phyloP scores from a whole-genome alignment of 1,140 invertebrate genomes.

The Grapholita molesta region DNA sequence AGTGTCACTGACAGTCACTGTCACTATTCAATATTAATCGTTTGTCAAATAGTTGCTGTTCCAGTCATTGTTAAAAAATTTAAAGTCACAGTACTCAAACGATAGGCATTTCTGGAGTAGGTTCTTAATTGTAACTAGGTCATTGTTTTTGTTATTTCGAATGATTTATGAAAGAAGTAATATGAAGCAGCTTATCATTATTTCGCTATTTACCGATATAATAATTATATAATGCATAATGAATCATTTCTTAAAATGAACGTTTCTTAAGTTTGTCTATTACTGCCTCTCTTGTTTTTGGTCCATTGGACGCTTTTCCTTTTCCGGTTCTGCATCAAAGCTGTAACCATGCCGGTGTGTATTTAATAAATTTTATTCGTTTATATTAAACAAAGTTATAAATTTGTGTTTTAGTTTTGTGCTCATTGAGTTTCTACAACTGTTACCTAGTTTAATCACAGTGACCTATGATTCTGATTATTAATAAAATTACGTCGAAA shows the following conservation, averaged over 20 bases:
- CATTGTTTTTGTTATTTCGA: too few relatives aligned
- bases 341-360: slow-evolving; percentile 79
- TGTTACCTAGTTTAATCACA: background rate
- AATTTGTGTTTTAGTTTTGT: slow-evolving; percentile 21
- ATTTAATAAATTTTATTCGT: slow-evolving; percentile 46
- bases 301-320: slow-evolving; percentile 61
- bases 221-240: background rate
- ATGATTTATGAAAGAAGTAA: too few relatives aligned
- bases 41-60: too few relatives aligned
- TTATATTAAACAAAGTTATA: slow-evolving; percentile 34
- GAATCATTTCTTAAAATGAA: background rate
- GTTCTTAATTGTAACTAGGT: too few relatives aligned
- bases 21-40: too few relatives aligned
- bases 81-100: too few relatives aligned
- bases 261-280: background rate
- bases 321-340: slow-evolving; percentile 78
- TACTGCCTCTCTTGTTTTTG: slow-evolving; percentile 42
- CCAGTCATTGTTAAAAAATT: too few relatives aligned
- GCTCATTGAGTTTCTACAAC: background rate
- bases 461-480: slow-evolving; percentile 1
- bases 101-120: too few relatives aligned
- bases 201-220: too few relatives aligned
- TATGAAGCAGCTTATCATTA: too few relatives aligned
- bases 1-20: too few relatives aligned
- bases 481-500: slow-evolving; percentile 36